Evolutionary conservation across 2,888 invertebrate genomes (phyloP).

Genomic region (Pyrocoelia pectoralis): DNA sequence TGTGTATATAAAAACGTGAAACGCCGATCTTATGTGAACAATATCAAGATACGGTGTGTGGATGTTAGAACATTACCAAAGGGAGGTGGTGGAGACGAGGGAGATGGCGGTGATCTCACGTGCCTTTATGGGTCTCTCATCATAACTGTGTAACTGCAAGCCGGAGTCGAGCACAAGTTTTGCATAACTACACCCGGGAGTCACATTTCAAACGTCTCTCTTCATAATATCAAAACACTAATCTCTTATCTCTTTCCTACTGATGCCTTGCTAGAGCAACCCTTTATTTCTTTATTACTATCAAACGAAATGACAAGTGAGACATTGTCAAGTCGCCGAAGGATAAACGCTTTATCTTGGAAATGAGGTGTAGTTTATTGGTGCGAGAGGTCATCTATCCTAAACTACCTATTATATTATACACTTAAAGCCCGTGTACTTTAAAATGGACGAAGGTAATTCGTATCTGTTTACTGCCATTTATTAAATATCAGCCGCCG

Average conservation of each 20-base stretch:
- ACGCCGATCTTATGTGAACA: slow-evolving; percentile 37
- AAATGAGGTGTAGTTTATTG: slow-evolving; percentile 43
- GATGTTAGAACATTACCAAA: slow-evolving; percentile 24
- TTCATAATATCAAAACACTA: slow-evolving; percentile 41
- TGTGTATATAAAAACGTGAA: slow-evolving; percentile 25
- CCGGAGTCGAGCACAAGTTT: slow-evolving; percentile 54
- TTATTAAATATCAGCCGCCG: neutral
- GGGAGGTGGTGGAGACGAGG: slow-evolving; percentile 5
- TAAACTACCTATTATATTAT: neutral
- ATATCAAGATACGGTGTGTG: slow-evolving; percentile 7
- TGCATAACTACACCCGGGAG: slow-evolving; percentile 60
- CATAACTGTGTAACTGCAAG: slow-evolving; percentile 54
- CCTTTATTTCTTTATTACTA: slow-evolving; percentile 52
- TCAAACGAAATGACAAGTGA: slow-evolving; percentile 42
- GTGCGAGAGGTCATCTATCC: neutral
- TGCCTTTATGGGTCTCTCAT: slow-evolving; percentile 54
- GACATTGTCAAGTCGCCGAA: slow-evolving; percentile 44
- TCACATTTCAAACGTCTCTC: slow-evolving; percentile 50
- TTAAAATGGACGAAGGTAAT: too few species aligned
- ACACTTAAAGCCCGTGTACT: too few species aligned
- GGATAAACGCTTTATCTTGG: slow-evolving; percentile 38
- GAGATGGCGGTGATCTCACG: slow-evolving; percentile 40
- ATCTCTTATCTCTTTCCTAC: slow-evolving; percentile 47
- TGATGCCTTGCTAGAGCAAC: slow-evolving; percentile 34
- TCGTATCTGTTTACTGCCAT: too few species aligned